Conservation (phyloP, 1,140 invertebrate genomes). For the Aphis craccivora region DNA sequence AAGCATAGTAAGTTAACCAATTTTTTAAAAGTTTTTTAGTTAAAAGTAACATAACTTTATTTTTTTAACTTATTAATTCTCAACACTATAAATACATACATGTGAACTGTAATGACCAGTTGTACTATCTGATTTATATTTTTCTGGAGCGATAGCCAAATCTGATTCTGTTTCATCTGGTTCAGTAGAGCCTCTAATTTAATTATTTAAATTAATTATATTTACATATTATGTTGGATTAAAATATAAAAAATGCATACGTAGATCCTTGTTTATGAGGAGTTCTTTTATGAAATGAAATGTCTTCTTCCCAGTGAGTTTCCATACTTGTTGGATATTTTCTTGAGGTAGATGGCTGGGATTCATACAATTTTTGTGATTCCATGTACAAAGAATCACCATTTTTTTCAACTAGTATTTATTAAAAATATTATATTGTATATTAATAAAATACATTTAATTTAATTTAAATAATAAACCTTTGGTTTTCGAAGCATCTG, state of each 20-base stretch:
- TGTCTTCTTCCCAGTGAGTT: constrained; percentile 74
- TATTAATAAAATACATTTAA: background rate
- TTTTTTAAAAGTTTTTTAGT: background rate
- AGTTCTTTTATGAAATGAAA: constrained; percentile 59
- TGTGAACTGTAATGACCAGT: constrained; percentile 71
- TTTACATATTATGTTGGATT: background rate
- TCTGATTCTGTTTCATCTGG: constrained; percentile 86
- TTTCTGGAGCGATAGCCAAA: constrained; percentile 85
- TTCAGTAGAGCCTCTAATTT: constrained; percentile 75
- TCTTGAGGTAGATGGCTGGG: constrained; percentile 63
- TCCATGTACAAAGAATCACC: constrained; percentile 52
- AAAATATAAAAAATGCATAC: constrained; percentile 63
- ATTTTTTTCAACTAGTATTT: constrained; percentile 43
- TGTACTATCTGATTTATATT: constrained; percentile 83
- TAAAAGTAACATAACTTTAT: background rate
- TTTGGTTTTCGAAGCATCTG: constrained; percentile 69
- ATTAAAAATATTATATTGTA: background rate
- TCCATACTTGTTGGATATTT: constrained; percentile 69
- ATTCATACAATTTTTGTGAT: constrained; percentile 62
- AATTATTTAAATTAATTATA: constrained; percentile 44
- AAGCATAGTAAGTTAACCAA: background rate
- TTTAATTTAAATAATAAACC: constrained; percentile 66
- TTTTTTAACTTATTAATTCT: background rate
- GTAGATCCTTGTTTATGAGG: constrained; percentile 60
- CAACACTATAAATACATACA: constrained; percentile 55